Evolutionary conservation across 37 sponge, comb jelly and placozoan genomes (phyloP).

Genomic region (Diacarnus erythraeanus): DNA sequence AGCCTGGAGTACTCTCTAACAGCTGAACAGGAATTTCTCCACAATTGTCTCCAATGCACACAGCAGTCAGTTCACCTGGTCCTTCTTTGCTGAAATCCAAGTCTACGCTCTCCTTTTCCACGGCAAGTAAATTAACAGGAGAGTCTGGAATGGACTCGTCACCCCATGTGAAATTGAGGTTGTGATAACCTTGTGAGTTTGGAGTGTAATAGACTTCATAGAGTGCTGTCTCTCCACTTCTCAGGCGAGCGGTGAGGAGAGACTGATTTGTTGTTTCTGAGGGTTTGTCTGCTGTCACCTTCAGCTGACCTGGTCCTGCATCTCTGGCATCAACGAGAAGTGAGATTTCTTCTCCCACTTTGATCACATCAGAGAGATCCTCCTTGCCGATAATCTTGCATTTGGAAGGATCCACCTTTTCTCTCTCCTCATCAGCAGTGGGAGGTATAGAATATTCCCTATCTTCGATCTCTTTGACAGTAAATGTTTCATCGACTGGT

Average conservation of each 20-base stretch:
- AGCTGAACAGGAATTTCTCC: constrained; percentile 54
- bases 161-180: constrained; percentile 46
- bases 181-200: constrained; percentile 37
- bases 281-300: constrained; percentile 54
- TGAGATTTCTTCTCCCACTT: constrained; percentile 41
- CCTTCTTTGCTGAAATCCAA: constrained; percentile 13
- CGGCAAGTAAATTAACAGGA: constrained; percentile 31
- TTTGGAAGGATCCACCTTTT: constrained; percentile 37
- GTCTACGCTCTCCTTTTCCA: neutral
- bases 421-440: neutral
- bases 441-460: neutral
- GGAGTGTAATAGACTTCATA: constrained; percentile 20
- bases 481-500: constrained; percentile 26
- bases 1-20: neutral
- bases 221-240: neutral
- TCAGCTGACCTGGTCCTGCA: constrained; percentile 78
- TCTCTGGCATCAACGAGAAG: constrained; percentile 55
- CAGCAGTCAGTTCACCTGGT: constrained; percentile 43
- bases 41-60: constrained; percentile 32
- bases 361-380: constrained; percentile 1
- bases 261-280: constrained; percentile 7
- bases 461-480: too few relatives aligned
- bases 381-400: constrained; percentile 36
- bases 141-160: constrained; percentile 47
- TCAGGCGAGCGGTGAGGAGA: neutral